Base-by-base conservation (phyloP, 2,797 vertebrate species). In the Pangasius mekongensis region DNA sequence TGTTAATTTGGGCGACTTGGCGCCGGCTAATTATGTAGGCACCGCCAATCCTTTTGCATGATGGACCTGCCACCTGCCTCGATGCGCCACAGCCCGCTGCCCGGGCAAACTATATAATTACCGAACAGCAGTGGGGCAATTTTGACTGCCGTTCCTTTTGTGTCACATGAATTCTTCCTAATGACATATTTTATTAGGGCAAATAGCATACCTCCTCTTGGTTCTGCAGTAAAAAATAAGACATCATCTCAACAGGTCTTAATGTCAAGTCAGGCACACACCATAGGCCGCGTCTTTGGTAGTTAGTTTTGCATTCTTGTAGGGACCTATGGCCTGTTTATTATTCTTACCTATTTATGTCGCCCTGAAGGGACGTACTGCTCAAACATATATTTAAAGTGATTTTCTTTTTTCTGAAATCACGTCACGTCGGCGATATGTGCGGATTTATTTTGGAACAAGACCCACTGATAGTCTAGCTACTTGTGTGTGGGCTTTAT, bases 181-280 rank as follows among this genome's bases (percentile, higher is more conserved):
- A 99, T 99, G 98, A 98, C 98, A 99, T 99, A 98, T 99, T 99
- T 99, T 98, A 99, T 98, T 98, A 98, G 97, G 97, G 97, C 97
- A 98, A 98, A 99, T 99, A 98, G 97, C 97, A 97, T 97, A 98
- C 95, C 95, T 90, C 95, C 95, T 90, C 92, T 91, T 47, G 91
- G 89, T 85, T 83, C 88, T 96, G 93, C 96, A 97, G 98, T 84
- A n/a, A 30, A 77, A 52, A 33, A 36, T 69, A 97, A 95, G 92
- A 87, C 77, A 86, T 95, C 20, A 93, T 95, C 94, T 96, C 98
- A 97, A 97, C 97, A 98, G 97, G 96, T 96, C 96, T 96, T 97
- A 96, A 94, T 94, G 92, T 95, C 96, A 96, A 95, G 97, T 94
- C 96, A 97, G 97, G 96, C 96, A 94, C 95, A 96, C 92, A 93